These are phyloP conservation scores for Reticulitermes speratus DNA, from an alignment of 1,140 invertebrate genomes.

Conservation along the genomic window DNA sequence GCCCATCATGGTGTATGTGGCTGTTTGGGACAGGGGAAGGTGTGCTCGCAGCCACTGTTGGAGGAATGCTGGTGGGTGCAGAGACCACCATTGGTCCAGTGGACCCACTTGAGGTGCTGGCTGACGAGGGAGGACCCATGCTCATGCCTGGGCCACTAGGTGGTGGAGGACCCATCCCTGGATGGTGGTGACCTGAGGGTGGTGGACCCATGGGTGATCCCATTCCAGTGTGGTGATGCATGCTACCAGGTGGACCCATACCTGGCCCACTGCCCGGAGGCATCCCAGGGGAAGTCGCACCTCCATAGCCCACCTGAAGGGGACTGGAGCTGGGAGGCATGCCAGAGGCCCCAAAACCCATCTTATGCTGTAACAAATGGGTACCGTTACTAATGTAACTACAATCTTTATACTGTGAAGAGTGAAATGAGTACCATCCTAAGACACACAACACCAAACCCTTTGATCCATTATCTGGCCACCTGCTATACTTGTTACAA, in stretches of 20 bases:
- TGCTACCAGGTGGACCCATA: constrained; percentile 41
- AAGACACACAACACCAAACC: too few relatives aligned
- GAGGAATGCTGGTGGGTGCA: constrained; percentile 28
- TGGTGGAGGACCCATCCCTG: constrained; percentile 53
- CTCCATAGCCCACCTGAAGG: constrained; percentile 49
- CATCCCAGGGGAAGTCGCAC: constrained; percentile 31
- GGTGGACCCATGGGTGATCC: constrained; percentile 42
- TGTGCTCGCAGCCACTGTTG: constrained; percentile 34
- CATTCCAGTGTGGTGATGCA: constrained; percentile 38
- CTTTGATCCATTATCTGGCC: too few relatives aligned
- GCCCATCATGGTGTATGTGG: constrained; percentile 53
- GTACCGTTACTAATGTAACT: constrained; percentile 31
- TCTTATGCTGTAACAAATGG: constrained; percentile 57
- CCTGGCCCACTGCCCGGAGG: constrained; percentile 47
- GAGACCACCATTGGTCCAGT: constrained; percentile 30
- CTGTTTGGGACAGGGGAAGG: constrained; percentile 47
- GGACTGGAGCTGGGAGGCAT: constrained; percentile 53
- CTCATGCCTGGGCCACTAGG: constrained; percentile 34
- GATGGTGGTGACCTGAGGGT: constrained; percentile 45
- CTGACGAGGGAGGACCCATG: constrained; percentile 32
- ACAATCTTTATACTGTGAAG: too few relatives aligned
- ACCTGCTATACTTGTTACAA: too few relatives aligned
- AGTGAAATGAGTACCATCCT: too few relatives aligned
- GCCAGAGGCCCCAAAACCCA: constrained; percentile 54
- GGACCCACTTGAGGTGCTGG: constrained; percentile 11